Percentiles rank a stretch among this genome's conserved stretches.
phyloP scores from a whole-genome alignment of 1,140 invertebrate species.

The Frieseomelitta varia region DNA sequence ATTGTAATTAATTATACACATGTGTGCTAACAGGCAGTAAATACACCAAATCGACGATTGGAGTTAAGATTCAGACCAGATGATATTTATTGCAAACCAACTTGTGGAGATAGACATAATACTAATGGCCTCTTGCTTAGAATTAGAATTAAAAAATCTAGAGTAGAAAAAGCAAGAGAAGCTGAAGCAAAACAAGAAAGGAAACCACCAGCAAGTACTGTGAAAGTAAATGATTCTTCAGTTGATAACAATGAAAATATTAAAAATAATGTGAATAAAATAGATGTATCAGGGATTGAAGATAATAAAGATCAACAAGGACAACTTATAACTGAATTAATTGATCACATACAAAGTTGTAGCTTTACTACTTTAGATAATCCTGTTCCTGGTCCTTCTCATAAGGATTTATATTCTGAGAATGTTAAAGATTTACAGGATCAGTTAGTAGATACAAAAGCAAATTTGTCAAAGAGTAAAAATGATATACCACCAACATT shows the following conservation, averaged over 20 bases:
- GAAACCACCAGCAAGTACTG: slow-evolving; percentile 12
- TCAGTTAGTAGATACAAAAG: neutral
- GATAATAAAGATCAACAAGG: slow-evolving; percentile 25
- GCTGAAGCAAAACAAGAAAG: slow-evolving; percentile 9
- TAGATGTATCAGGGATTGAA: neutral
- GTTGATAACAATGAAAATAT: neutral
- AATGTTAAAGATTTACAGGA: slow-evolving; percentile 15
- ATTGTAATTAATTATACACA: slow-evolving; percentile 50
- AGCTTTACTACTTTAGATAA: neutral
- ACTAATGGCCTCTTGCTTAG: slow-evolving; percentile 89
- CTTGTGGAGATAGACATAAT: slow-evolving; percentile 86
- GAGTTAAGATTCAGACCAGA: slow-evolving; percentile 91
- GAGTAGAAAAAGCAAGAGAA: slow-evolving; percentile 74
- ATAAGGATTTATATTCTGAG: neutral
- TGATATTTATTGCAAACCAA: slow-evolving; percentile 93
- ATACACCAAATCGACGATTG: slow-evolving; percentile 85
- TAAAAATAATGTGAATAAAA: slow-evolving; percentile 24
- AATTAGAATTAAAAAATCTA: slow-evolving; percentile 84
- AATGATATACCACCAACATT: slow-evolving; percentile 62
- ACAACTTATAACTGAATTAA: slow-evolving; percentile 18
- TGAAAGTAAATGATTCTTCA: neutral
- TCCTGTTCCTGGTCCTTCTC: neutral
- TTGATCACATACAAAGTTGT: slow-evolving; percentile 35
- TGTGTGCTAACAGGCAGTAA: slow-evolving; percentile 71
- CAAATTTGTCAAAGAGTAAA: neutral